A percentile compares a stretch with the other conserved stretches of the same genome.
phyloP scores from a whole-genome alignment of 2,797 vertebrate species.

The Podarcis lilfordi region DNA sequence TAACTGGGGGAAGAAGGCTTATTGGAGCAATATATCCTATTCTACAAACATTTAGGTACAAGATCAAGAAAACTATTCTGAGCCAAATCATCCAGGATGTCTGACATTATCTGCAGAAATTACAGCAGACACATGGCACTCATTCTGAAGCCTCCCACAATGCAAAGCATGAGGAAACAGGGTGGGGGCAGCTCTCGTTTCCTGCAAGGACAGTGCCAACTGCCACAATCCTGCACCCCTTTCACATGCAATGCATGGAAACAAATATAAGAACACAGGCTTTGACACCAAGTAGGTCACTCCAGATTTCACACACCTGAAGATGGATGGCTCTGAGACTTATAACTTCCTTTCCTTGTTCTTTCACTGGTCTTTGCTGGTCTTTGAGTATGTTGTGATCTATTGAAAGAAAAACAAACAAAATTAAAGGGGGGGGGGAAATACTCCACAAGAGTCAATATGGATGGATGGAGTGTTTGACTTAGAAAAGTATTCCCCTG shows the following conservation, averaged over 20 bases:
- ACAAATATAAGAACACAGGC: neutral
- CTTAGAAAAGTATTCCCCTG: too few species aligned
- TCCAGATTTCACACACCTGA: conserved; percentile 27
- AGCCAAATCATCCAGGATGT: neutral
- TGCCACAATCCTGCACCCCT: neutral
- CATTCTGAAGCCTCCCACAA: neutral
- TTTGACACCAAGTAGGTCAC: neutral
- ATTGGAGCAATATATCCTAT: neutral
- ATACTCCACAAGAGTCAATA: neutral
- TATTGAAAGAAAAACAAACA: conserved; percentile 26
- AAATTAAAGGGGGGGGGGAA: neutral
- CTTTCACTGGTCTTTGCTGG: conserved; percentile 13
- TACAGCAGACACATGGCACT: neutral
- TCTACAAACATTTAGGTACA: neutral
- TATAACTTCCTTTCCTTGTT: neutral
- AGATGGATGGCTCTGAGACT: neutral
- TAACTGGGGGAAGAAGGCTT: neutral
- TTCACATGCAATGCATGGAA: neutral
- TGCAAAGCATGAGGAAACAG: neutral
- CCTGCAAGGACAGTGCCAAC: neutral
- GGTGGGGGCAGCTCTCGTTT: neutral
- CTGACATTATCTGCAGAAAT: neutral
- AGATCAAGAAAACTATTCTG: neutral
- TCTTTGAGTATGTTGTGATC: conserved; percentile 43
- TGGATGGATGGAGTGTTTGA: neutral